Evolutionary conservation across 2,113 vertebrate genomes (phyloP), one percentile per base, ranked within the genome.

Genomic region (Pteruthius melanotis): DNA sequence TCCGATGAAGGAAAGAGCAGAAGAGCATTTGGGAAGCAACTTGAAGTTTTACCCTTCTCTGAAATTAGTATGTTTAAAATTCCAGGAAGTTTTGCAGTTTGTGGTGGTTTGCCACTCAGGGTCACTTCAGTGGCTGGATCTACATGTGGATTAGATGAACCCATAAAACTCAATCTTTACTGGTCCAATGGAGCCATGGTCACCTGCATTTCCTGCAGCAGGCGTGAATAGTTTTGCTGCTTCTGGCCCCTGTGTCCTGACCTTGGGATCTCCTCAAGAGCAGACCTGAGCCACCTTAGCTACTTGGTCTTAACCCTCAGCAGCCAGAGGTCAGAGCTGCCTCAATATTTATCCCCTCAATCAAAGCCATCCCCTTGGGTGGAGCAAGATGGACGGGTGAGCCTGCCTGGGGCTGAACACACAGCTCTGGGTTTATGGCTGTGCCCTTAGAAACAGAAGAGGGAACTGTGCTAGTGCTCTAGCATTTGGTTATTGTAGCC

Each of bases 361-460:
- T 14, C 15, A 72, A 87, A 75, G 26, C 44, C 69, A 87, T 23
- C 5, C 26, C 44, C n/a, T 69, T 37, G 21, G 33, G 40, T 39
- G 33, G 70, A 87, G 20, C 0, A 0, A 87, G 27, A 11, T 56
- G 60, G 35, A 16, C 0, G 1, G 17, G 35, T 42, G n/a, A 72
- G 6, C 11, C 53, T 91, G 33, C 7, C 72, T 45, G 24, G 30
- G 61, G 44, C 61, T 89, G 40, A 33, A 37, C 15, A 13, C 1
- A 3, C 11, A 52, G 35, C 17, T 63, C 35, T 3, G 1, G 26
- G 64, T 75, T 87, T 37, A 49, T 49, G 16, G 23, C 52, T 50
- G 20, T 26, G 40, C 16, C 26, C 37, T 76, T 37, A 74, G 37
- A 69, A n/a, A 28, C 11, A 50, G n/a, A 20, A 84, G 33, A 89